phyloP scores from a whole-genome alignment of 2,113 vertebrate genomes.

The Corydoras maculifer region DNA sequence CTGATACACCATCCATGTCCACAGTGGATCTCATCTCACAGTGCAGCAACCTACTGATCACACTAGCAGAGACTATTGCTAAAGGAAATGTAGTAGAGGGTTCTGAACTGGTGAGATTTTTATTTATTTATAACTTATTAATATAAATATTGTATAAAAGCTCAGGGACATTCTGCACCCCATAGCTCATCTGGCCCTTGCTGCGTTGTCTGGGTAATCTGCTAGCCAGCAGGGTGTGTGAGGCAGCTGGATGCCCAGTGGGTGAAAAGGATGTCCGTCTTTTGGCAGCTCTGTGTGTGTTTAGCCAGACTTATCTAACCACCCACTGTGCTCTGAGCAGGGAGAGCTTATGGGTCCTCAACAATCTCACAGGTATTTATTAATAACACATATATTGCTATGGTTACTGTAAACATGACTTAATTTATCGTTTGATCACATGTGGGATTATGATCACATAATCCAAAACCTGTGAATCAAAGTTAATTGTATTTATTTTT shows the following conservation, averaged over 20 bases:
- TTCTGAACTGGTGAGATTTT: slow-evolving; percentile 76
- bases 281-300: slow-evolving; percentile 69
- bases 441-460: too few relatives aligned
- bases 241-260: slow-evolving; percentile 31
- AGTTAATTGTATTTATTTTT: neutral
- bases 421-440: too few relatives aligned
- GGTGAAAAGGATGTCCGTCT: slow-evolving; percentile 61
- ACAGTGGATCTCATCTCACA: slow-evolving; percentile 61
- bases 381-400: neutral
- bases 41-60: slow-evolving; percentile 68
- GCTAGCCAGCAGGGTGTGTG: slow-evolving; percentile 56
- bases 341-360: slow-evolving; percentile 86
- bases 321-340: slow-evolving; percentile 68
- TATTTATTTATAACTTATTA: neutral
- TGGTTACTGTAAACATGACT: neutral
- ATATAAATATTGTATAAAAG: too few relatives aligned
- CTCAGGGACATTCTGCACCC: neutral
- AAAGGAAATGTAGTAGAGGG: slow-evolving; percentile 58
- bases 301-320: slow-evolving; percentile 70
- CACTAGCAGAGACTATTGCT: slow-evolving; percentile 67
- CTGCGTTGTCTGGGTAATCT: slow-evolving; percentile 84
- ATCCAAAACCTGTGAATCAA: neutral
- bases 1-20: slow-evolving; percentile 59
- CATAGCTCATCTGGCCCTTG: slow-evolving; percentile 81
- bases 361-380: slow-evolving; percentile 85